phyloP scores from a whole-genome alignment of 2,113 vertebrate genomes.

The Ctenomys sociabilis region DNA sequence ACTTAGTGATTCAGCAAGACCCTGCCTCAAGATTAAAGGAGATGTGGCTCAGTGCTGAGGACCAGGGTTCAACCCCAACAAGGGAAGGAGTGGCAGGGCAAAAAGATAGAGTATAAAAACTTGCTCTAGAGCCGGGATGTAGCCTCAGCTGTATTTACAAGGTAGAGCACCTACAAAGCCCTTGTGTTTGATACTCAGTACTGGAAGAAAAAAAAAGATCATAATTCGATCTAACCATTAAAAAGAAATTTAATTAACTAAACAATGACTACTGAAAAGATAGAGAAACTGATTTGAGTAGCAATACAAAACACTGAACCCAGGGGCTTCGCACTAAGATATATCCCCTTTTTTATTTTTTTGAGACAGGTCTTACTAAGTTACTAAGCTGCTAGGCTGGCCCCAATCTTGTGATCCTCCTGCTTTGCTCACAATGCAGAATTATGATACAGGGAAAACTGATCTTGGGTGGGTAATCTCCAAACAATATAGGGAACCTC shows the following conservation, averaged over 20 bases:
- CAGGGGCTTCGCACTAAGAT: background rate
- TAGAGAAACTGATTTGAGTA: background rate
- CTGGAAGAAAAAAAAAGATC: background rate
- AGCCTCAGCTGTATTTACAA: background rate
- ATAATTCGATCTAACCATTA: background rate
- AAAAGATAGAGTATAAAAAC: background rate
- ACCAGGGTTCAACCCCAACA: background rate
- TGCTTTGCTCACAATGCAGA: background rate
- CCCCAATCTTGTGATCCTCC: background rate
- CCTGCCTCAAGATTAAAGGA: background rate
- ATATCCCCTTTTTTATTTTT: background rate
- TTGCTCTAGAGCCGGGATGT: background rate
- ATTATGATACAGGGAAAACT: too few species aligned
- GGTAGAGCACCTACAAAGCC: background rate
- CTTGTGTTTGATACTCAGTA: background rate
- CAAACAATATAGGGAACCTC: too few species aligned
- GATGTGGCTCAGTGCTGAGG: background rate
- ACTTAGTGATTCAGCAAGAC: background rate
- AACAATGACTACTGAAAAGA: background rate
- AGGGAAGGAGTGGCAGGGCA: background rate
- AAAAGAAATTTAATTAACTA: slow-evolving; percentile 2
- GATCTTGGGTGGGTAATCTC: too few species aligned
- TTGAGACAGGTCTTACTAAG: background rate
- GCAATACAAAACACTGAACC: background rate
- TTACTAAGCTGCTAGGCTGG: background rate